A percentile compares a stretch with the other conserved stretches of the same genome.
These are phyloP conservation scores for Cynopterus sphinx DNA, from an alignment of 2,797 vertebrate species.

Conservation along the genomic window DNA sequence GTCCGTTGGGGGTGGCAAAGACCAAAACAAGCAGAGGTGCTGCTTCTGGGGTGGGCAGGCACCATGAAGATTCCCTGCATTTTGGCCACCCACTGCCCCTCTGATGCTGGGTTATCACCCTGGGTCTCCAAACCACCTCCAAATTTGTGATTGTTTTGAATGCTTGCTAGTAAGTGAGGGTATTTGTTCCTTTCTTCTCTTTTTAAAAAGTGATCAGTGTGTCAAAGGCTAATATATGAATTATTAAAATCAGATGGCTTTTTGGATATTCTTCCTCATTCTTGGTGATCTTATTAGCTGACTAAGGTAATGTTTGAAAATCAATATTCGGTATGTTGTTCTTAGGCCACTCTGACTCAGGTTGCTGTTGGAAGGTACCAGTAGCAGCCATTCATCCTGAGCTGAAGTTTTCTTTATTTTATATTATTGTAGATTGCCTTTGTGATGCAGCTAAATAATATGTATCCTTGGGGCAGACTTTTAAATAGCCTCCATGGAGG, in stretches of 20 bases:
- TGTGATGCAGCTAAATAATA: constrained; percentile 30
- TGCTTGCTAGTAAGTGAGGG: neutral
- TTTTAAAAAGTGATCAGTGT: neutral
- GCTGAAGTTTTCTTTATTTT: neutral
- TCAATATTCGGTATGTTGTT: neutral
- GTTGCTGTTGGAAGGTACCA: neutral
- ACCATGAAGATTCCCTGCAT: neutral
- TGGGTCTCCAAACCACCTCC: neutral
- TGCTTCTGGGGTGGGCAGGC: fast-evolving
- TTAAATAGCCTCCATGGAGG: neutral
- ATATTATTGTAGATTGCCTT: neutral
- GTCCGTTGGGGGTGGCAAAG: neutral
- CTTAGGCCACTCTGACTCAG: neutral
- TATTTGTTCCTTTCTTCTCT: neutral
- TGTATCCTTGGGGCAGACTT: constrained; percentile 69
- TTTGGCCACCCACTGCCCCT: neutral
- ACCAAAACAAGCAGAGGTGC: neutral
- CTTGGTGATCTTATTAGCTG: neutral
- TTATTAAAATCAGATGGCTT: neutral
- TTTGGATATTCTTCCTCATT: neutral
- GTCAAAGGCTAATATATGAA: neutral
- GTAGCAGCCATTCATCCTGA: neutral
- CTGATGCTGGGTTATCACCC: neutral
- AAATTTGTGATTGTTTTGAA: neutral
- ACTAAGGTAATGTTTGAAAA: neutral